Conservation (phyloP, 1,140 invertebrate genomes). For the Drosophila repletoides region DNA sequence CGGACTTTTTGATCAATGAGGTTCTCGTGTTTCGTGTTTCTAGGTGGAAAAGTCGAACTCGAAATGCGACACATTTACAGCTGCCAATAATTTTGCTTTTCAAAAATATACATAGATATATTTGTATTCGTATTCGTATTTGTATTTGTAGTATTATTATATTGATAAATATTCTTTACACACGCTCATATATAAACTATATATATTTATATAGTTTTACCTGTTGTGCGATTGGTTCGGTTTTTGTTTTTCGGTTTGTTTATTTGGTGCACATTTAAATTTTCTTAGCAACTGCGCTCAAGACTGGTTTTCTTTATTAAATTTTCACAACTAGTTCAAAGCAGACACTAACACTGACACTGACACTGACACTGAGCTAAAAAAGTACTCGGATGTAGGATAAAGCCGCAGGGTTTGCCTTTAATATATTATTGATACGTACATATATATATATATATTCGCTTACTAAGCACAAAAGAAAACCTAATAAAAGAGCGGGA, state of each 20-base stretch:
- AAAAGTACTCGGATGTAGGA: constrained; percentile 33
- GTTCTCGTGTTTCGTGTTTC: not conserved
- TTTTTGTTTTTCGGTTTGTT: constrained; percentile 31
- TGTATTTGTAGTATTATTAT: not conserved
- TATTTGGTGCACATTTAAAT: constrained; percentile 63
- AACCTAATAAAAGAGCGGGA: constrained; percentile 4
- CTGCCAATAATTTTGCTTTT: constrained; percentile 9
- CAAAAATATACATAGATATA: not conserved
- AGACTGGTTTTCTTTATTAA: constrained; percentile 25
- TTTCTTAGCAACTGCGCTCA: constrained; percentile 59
- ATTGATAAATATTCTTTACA: not conserved
- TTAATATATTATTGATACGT: constrained; percentile 16
- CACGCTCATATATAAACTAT: not conserved
- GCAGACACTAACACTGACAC: constrained; percentile 46
- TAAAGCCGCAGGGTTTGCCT: constrained; percentile 29
- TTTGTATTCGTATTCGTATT: no score
- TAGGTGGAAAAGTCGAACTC: not conserved
- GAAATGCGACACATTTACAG: constrained; percentile 18
- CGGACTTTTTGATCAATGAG: no score
- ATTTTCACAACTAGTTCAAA: constrained; percentile 34
- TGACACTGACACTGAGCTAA: constrained; percentile 45
- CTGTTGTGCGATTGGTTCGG: constrained; percentile 35
- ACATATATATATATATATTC: constrained; percentile 21
- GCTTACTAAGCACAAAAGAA: constrained; percentile 3
- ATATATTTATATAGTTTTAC: not conserved